Conservation (phyloP, 2,113 vertebrate genomes). For the Amazona guildingii region DNA sequence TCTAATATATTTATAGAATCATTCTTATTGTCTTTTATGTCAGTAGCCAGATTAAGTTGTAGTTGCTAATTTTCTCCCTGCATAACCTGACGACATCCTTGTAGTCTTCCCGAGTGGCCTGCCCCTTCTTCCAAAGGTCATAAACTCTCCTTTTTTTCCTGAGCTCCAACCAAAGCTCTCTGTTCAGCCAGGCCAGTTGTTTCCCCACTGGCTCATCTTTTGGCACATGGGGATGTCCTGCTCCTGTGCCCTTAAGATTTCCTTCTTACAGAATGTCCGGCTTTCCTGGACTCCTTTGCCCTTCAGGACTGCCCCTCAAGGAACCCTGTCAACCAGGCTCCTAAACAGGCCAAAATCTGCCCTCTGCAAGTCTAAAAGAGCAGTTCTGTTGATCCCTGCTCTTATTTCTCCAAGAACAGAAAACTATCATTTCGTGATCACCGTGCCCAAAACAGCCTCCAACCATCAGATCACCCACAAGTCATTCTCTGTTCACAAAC, state of each 20-base stretch:
- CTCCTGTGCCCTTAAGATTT: too few species aligned
- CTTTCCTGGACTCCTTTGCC: too few species aligned
- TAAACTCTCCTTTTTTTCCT: too few species aligned
- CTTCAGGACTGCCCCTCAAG: too few species aligned
- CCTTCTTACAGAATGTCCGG: too few species aligned
- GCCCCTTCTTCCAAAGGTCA: too few species aligned
- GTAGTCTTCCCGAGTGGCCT: too few species aligned
- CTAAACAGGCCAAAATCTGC: too few species aligned
- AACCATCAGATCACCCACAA: background rate
- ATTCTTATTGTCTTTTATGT: background rate
- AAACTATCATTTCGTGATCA: background rate
- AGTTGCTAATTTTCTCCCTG: background rate
- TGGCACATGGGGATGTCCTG: too few species aligned
- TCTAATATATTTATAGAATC: background rate
- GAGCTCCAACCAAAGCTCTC: background rate
- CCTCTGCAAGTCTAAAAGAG: too few species aligned
- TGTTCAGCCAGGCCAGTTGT: background rate
- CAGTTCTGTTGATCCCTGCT: background rate
- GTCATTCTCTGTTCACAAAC: background rate
- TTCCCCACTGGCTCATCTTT: too few species aligned
- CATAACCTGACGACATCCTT: background rate
- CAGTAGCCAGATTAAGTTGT: background rate
- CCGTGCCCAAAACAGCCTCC: rapidly evolving
- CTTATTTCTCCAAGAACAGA: background rate
- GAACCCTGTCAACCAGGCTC: too few species aligned